Evolutionary conservation across 2,113 vertebrate genomes (phyloP).

Genomic region (Lampris megalopsis): DNA sequence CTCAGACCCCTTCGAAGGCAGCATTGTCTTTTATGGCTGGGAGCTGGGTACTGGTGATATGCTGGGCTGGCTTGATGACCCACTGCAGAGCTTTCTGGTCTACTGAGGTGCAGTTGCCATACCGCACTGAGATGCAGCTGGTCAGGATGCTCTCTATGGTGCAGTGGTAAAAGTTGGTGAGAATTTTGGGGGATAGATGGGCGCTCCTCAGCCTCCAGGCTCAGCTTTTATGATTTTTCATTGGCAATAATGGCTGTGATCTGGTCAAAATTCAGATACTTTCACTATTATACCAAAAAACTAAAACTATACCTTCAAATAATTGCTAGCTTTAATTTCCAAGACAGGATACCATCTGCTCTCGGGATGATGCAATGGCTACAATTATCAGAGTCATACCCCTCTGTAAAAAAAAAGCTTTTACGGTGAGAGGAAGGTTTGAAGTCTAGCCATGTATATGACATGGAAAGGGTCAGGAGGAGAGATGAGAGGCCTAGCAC

Average conservation of each 20-base stretch:
- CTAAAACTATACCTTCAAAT: neutral
- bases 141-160: too few relatives aligned
- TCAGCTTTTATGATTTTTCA: too few relatives aligned
- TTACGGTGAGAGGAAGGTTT: slow-evolving; percentile 2
- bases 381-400: slow-evolving; percentile 3
- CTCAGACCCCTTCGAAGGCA: too few relatives aligned
- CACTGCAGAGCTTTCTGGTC: too few relatives aligned
- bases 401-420: neutral
- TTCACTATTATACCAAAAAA: neutral
- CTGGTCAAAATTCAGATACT: neutral
- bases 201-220: too few relatives aligned
- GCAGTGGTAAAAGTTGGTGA: too few relatives aligned
- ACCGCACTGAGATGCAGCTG: too few relatives aligned
- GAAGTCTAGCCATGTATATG: slow-evolving; percentile 15
- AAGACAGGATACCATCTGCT: neutral
- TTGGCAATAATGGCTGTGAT: neutral
- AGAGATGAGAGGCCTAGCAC: slow-evolving; percentile 14
- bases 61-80: too few relatives aligned
- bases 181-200: too few relatives aligned
- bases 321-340: neutral
- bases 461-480: slow-evolving; percentile 19
- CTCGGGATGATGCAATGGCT: neutral
- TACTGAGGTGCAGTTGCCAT: too few relatives aligned
- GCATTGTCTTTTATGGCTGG: too few relatives aligned
- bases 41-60: too few relatives aligned